Percentiles rank a stretch among this genome's conserved stretches.
phyloP scores from a whole-genome alignment of 2,113 vertebrate species.

The Lagenorhynchus albirostris region DNA sequence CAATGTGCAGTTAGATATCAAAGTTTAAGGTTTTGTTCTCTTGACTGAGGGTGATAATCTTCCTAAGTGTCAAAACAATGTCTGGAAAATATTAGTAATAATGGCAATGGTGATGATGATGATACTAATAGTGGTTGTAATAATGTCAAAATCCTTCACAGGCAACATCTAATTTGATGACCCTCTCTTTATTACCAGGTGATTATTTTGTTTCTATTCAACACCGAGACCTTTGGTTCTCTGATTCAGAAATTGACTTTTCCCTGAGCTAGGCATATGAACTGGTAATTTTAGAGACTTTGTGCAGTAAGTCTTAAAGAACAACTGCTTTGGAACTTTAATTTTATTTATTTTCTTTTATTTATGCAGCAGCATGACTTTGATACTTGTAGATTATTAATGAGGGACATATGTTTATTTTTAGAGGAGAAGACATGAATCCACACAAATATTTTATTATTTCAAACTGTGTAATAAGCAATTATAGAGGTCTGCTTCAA shows the following conservation, averaged over 20 bases:
- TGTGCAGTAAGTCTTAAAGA: background rate
- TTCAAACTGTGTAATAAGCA: background rate
- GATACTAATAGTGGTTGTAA: background rate
- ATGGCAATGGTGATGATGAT: background rate
- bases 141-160: background rate
- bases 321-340: background rate
- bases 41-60: background rate
- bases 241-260: background rate
- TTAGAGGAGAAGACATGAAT: background rate
- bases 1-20: background rate
- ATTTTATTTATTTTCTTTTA: background rate
- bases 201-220: background rate
- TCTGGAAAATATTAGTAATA: background rate
- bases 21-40: background rate
- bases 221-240: background rate
- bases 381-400: background rate
- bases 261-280: background rate
- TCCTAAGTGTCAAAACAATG: background rate
- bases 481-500: background rate
- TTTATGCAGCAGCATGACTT: background rate
- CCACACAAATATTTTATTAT: background rate
- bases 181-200: background rate
- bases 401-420: background rate
- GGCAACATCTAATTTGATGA: background rate
- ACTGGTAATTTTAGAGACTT: background rate